phyloP scores from a whole-genome alignment of 1,140 invertebrate species.

The Steinernema feltiae region DNA sequence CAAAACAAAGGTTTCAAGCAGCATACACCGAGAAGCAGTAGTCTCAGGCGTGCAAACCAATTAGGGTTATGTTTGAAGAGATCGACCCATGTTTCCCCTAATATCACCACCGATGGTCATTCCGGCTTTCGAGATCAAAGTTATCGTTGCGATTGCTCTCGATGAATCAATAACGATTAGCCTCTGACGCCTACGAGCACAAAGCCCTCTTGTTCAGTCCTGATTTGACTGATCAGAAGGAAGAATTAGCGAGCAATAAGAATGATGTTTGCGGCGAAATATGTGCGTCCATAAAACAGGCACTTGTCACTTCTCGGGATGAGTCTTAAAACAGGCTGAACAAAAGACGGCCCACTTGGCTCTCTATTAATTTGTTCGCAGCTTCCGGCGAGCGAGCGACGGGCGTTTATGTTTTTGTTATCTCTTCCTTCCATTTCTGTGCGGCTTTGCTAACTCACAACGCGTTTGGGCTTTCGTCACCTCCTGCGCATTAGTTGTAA shows the following conservation, averaged over 20 bases:
- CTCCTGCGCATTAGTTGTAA: neutral
- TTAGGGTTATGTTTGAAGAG: too few species aligned
- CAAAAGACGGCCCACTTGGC: neutral
- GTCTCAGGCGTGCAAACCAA: too few species aligned
- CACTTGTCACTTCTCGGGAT: constrained; percentile 9
- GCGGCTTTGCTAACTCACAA: too few species aligned
- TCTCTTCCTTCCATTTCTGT: neutral
- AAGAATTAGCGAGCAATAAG: neutral
- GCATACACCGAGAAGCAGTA: too few species aligned
- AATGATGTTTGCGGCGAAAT: constrained; percentile 1
- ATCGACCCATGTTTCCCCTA: too few species aligned
- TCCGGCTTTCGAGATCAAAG: too few species aligned
- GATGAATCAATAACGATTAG: too few species aligned
- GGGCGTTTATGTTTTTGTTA: neutral
- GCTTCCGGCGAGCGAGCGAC: neutral
- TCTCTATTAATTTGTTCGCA: constrained; percentile 5
- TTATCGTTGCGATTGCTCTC: too few species aligned
- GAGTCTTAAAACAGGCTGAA: neutral
- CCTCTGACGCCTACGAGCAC: too few species aligned
- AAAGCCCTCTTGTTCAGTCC: neutral
- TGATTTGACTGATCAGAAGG: neutral
- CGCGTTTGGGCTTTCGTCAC: too few species aligned
- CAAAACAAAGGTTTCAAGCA: too few species aligned
- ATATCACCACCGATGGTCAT: too few species aligned
- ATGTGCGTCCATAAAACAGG: neutral